These are phyloP conservation scores for Mesoligia furuncula DNA, from an alignment of 2,888 invertebrate species.

Conservation along the genomic window DNA sequence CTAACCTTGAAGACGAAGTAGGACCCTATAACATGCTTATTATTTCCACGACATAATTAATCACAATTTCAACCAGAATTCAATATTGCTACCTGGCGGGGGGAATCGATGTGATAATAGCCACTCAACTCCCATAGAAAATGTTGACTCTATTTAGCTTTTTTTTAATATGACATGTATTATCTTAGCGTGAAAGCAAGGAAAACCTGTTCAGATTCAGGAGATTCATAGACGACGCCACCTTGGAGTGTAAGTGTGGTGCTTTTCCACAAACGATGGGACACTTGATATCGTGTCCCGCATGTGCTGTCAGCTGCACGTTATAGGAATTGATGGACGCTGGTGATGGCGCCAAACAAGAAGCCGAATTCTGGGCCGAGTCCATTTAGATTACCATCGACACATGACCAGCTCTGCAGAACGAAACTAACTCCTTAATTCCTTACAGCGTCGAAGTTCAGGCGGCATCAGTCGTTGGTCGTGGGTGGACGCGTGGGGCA, in stretches of 20 bases:
- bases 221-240: too few relatives aligned
- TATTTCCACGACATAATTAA: neutral
- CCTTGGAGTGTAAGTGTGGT: too few relatives aligned
- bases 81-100: neutral
- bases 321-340: too few relatives aligned
- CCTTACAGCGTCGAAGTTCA: conserved; percentile 79
- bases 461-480: conserved; percentile 80
- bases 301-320: too few relatives aligned
- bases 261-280: too few relatives aligned
- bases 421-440: conserved; percentile 1
- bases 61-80: neutral
- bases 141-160: neutral
- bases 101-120: neutral
- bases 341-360: too few relatives aligned
- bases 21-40: neutral
- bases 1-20: neutral
- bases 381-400: too few relatives aligned
- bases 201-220: too few relatives aligned
- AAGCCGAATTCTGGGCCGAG: too few relatives aligned
- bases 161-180: neutral
- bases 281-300: too few relatives aligned
- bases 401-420: neutral
- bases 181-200: neutral
- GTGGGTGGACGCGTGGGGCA: conserved; percentile 87
- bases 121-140: neutral